Base-by-base conservation (phyloP, 2,797 vertebrate species). In the Fistularia tabacaria region DNA sequence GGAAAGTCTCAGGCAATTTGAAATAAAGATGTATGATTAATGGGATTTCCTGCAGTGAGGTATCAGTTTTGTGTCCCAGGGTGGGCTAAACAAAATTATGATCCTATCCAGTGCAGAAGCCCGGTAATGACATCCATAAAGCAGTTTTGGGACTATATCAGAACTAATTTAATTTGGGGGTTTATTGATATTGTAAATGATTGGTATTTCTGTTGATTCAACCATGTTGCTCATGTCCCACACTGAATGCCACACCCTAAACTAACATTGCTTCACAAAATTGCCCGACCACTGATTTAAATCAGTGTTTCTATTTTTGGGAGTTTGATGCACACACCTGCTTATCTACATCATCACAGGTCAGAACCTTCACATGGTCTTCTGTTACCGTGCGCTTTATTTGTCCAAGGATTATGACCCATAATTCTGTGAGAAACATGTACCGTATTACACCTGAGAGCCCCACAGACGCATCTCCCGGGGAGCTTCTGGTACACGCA, bases 361-460 rank as follows among this genome's bases (percentile, higher is more conserved):
- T 4, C 60, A 54, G 15, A 46, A 49, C 66, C 25, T 73, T 65
- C 36, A 74, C 69, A 47, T 36, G 55, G 55, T 66, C 64, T 73
- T 69, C 55, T 59, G 71, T 75, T 69, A 65, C 63, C 64, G 43
- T 53, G 59, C 38, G 25, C 40, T 41, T 49, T 46, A 53, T 66
- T 69, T 64, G 44, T 66, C 49, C 40, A 57, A 51, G 47, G 59
- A 64, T 70, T 67, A 61, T 54, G 58, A 66, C 37, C 65, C 46
- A 59, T 63, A 14, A 58, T 63, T 76, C 54, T 71, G 48, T 65
- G 47, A 46, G 7, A 56, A 58, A 65, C 49, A 15, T 65, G 66
- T 44, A 47, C 66, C 57, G 43, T 68, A 64, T 73, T 71, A 71
- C 49, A n/a, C 40, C 57, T 75, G 60, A 67, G 68, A 71, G 66